These are phyloP conservation scores for Leucosticte australis DNA, from an alignment of 2,113 vertebrate genomes.

Conservation along the genomic window DNA sequence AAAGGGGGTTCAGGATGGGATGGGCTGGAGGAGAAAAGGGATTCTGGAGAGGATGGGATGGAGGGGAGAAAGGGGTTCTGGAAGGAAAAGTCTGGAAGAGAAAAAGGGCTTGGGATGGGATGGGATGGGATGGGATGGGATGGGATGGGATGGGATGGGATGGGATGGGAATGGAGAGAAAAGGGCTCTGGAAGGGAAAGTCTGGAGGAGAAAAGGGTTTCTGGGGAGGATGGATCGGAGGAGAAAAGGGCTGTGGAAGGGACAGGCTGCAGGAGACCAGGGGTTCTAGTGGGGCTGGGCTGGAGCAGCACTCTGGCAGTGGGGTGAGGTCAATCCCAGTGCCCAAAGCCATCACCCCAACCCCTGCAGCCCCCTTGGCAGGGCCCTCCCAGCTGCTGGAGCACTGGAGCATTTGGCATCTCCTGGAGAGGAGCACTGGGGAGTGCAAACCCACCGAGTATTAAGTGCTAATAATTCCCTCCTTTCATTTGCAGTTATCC, in stretches of 20 bases:
- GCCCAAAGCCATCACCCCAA: rapidly evolving
- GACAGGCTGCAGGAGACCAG: neutral
- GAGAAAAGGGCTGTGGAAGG: neutral
- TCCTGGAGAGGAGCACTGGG: neutral
- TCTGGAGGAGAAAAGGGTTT: neutral
- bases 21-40: too few species aligned
- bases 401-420: neutral
- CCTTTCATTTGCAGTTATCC: slow-evolving; percentile 53
- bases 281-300: neutral
- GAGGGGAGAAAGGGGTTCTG: neutral
- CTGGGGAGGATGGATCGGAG: neutral
- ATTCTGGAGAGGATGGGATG: rapidly evolving
- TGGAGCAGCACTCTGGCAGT: neutral
- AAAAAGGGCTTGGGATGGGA: neutral
- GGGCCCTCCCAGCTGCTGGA: neutral
- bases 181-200: rapidly evolving
- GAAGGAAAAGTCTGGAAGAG: rapidly evolving
- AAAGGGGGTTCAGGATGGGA: neutral
- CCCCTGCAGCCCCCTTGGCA: neutral
- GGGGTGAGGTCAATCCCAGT: rapidly evolving
- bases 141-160: neutral
- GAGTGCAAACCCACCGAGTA: neutral
- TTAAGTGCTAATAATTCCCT: slow-evolving; percentile 52
- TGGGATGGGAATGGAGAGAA: neutral
- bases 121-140: too few species aligned